Conservation (phyloP, 2,888 invertebrate species). For the Scrobipalpa atriplicella region DNA sequence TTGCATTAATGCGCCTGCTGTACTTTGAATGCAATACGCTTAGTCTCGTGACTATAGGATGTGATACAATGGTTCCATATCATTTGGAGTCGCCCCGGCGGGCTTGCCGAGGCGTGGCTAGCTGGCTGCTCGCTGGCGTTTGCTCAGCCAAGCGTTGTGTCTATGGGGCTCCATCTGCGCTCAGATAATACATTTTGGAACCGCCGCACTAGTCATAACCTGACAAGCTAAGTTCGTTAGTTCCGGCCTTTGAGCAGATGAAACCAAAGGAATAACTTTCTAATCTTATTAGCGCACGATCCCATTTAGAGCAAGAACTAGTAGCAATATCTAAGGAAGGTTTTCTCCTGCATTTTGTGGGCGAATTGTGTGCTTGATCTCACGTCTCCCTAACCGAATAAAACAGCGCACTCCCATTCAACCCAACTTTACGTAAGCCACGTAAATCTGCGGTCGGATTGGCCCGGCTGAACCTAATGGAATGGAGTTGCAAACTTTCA, state of each 20-base stretch:
- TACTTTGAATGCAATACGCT: constrained; percentile 25
- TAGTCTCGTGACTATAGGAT: constrained; percentile 21
- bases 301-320: neutral
- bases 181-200: constrained; percentile 40
- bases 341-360: constrained; percentile 17
- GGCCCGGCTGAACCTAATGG: constrained; percentile 35
- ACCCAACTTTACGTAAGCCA: constrained; percentile 47
- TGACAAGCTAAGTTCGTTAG: constrained; percentile 17
- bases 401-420: constrained; percentile 38
- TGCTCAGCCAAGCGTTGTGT: constrained; percentile 60
- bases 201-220: constrained; percentile 20
- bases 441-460: constrained; percentile 42
- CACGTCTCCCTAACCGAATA: constrained; percentile 36
- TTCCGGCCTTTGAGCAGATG: constrained; percentile 21
- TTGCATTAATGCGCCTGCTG: constrained; percentile 20
- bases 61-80: constrained; percentile 57
- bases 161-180: constrained; percentile 46
- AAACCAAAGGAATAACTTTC: constrained; percentile 24
- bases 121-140: constrained; percentile 37
- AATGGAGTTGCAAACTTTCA: constrained; percentile 41
- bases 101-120: constrained; percentile 57
- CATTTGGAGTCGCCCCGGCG: constrained; percentile 48
- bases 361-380: constrained; percentile 26
- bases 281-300: constrained; percentile 30
- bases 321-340: neutral